phyloP scores from a whole-genome alignment of 2,888 invertebrate genomes.

The Baccha elongata region DNA sequence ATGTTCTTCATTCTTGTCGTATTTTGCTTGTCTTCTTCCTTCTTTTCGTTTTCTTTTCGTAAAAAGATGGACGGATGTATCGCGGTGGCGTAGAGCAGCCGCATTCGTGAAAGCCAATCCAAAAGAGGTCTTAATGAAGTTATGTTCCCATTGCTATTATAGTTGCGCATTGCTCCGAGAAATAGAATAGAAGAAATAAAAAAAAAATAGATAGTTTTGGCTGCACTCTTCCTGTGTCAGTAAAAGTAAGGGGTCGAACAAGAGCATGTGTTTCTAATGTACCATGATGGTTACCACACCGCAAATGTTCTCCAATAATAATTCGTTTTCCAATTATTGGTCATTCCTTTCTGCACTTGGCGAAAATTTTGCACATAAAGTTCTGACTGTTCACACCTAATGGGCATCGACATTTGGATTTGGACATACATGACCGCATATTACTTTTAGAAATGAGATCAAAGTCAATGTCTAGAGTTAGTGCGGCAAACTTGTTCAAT shows the following conservation, averaged over 20 bases:
- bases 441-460: conserved; percentile 58
- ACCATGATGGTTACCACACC: not conserved
- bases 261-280: conserved; percentile 35
- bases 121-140: conserved; percentile 24
- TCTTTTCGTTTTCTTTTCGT: conserved; percentile 48
- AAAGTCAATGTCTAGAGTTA: conserved; percentile 59
- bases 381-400: conserved; percentile 1
- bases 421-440: conserved; percentile 27
- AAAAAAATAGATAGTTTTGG: conserved; percentile 50
- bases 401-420: conserved; percentile 7
- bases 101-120: conserved; percentile 43
- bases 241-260: conserved; percentile 32
- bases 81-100: not conserved
- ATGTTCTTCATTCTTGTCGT: conserved; percentile 57
- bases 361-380: conserved; percentile 34
- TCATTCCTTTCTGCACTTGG: conserved; percentile 26
- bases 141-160: conserved; percentile 34
- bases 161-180: conserved; percentile 17
- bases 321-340: conserved; percentile 44
- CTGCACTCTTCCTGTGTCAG: conserved; percentile 39
- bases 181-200: conserved; percentile 33
- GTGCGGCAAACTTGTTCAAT: conserved; percentile 26
- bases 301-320: conserved; percentile 31
- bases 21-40: conserved; percentile 26
- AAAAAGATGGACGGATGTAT: too few species aligned